Evolutionary conservation across 2,888 invertebrate species (phyloP).

Genomic region (Lycophotia porphyrea): DNA sequence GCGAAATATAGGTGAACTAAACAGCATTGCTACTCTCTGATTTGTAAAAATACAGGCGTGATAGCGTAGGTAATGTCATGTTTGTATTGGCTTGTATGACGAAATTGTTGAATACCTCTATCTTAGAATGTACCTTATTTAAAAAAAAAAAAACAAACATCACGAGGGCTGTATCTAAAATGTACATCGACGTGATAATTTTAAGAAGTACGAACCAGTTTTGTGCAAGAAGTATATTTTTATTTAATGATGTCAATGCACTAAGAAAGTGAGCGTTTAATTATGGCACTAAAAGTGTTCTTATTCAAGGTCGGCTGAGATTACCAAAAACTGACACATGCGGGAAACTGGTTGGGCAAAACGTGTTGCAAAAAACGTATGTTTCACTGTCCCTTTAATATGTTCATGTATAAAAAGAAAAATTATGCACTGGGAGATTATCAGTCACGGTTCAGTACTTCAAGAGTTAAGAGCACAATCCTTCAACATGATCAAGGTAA

Average conservation of each 20-base stretch:
- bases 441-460: conserved; percentile 42
- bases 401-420: conserved; percentile 53
- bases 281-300: background rate
- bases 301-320: conserved; percentile 35
- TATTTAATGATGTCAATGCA: background rate
- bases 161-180: background rate
- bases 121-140: background rate
- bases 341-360: conserved; percentile 34
- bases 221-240: background rate
- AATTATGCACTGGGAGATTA: conserved; percentile 22
- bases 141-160: background rate
- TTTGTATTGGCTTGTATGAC: background rate
- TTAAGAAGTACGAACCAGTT: background rate
- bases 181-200: background rate
- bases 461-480: conserved; percentile 29
- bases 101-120: background rate
- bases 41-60: background rate
- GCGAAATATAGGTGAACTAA: background rate
- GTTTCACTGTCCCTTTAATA: conserved; percentile 21
- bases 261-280: conserved; percentile 41
- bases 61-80: background rate
- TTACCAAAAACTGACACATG: conserved; percentile 31
- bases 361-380: conserved; percentile 13
- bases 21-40: too few species aligned
- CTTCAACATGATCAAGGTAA: conserved; percentile 58